Evolutionary conservation across 1,140 invertebrate species (phyloP).

Genomic region (Orussus abietinus): DNA sequence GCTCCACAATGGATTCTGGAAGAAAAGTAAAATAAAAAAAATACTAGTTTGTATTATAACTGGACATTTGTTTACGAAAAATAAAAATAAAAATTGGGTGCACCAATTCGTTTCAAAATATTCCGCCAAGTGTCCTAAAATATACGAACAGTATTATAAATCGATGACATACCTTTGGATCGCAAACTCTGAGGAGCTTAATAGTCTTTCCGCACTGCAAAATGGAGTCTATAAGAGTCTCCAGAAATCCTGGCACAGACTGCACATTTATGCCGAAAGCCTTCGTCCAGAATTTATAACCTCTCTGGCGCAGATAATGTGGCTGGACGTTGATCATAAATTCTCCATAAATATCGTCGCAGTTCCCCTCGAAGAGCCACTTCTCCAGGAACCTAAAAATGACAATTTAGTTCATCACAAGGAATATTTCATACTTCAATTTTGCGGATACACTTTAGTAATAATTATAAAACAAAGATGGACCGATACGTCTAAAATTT

Average conservation of each 20-base stretch:
- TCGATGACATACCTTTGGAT: constrained; percentile 59
- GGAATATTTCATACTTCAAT: no score
- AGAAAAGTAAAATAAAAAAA: constrained; percentile 16
- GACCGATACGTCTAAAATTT: no score
- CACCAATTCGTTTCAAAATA: no score
- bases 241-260: constrained; percentile 57
- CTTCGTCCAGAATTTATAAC: constrained; percentile 61
- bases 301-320: constrained; percentile 53
- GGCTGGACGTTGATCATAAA: constrained; percentile 59
- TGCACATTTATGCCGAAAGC: constrained; percentile 55
- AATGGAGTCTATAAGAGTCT: constrained; percentile 54
- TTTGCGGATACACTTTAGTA: no score
- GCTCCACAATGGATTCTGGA: constrained; percentile 56
- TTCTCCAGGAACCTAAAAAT: constrained; percentile 57
- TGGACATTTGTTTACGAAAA: no score
- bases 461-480: no score
- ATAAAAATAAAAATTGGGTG: no score
- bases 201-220: constrained; percentile 61
- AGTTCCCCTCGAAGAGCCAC: constrained; percentile 62
- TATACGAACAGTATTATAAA: no score
- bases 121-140: no score
- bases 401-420: constrained; percentile 12
- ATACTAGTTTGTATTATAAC: no score
- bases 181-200: constrained; percentile 58
- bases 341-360: constrained; percentile 58